phyloP scores from a whole-genome alignment of 1,140 invertebrate species.

The Formica selysi region DNA sequence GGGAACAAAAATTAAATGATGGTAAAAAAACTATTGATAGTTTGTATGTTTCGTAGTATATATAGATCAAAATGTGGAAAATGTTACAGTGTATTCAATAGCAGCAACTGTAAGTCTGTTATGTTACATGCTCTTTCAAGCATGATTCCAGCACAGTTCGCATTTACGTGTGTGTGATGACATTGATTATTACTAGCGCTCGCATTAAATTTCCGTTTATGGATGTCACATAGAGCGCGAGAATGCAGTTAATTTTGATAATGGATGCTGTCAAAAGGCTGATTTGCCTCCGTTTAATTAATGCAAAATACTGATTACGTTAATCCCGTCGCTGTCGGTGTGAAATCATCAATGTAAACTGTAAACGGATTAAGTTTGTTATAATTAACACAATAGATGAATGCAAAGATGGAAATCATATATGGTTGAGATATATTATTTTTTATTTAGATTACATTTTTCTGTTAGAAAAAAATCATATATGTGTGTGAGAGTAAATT shows the following conservation, averaged over 20 bases:
- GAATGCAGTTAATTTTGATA: constrained; percentile 67
- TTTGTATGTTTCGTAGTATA: not conserved
- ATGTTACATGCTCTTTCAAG: constrained; percentile 13
- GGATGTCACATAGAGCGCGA: constrained; percentile 55
- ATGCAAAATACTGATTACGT: constrained; percentile 66
- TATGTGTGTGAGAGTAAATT: not conserved
- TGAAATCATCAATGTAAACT: constrained; percentile 32
- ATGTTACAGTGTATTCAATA: not conserved
- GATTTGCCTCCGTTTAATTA: constrained; percentile 70
- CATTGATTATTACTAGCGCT: constrained; percentile 71
- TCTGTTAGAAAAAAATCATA: not conserved
- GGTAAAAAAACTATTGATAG: not conserved
- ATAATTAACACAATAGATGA: constrained; percentile 8
- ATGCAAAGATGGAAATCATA: not conserved
- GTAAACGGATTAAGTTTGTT: not conserved
- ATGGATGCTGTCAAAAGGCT: constrained; percentile 59
- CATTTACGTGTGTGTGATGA: constrained; percentile 52
- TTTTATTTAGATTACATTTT: not conserved
- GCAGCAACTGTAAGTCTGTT: not conserved
- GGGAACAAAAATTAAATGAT: not conserved
- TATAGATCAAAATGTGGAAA: not conserved
- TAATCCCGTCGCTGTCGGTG: constrained; percentile 53
- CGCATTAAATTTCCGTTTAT: constrained; percentile 73
- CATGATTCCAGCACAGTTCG: constrained; percentile 6
- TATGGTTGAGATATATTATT: not conserved